phyloP scores from a whole-genome alignment of 35 echinoderm and acorn worm genomes.

The Chiridota heheva region DNA sequence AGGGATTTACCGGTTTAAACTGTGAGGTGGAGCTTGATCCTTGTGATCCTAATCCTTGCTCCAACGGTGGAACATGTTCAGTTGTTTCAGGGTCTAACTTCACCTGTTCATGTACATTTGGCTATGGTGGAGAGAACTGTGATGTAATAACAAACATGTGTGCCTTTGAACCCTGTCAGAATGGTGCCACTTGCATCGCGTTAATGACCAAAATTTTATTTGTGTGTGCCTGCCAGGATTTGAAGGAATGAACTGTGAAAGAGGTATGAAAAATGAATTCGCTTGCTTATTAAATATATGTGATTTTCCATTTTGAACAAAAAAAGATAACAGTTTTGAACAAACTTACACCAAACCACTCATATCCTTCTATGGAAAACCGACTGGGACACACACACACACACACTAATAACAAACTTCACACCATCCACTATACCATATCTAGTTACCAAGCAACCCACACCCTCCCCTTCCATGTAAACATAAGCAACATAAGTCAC shows the following conservation, averaged over 20 bases:
- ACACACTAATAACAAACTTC: no score
- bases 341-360: no score
- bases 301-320: no score
- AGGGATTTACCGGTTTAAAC: not conserved
- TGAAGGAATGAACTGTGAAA: constrained; percentile 15
- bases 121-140: constrained; percentile 15
- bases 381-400: no score
- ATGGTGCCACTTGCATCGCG: constrained; percentile 35
- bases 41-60: constrained; percentile 13
- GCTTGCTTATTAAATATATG: not conserved
- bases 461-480: no score
- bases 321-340: no score
- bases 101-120: constrained; percentile 13
- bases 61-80: constrained; percentile 35
- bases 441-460: no score
- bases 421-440: no score
- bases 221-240: constrained; percentile 5
- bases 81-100: not conserved
- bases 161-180: constrained; percentile 33
- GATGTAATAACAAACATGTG: constrained; percentile 9
- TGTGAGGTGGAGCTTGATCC: constrained; percentile 16
- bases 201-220: no score
- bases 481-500: no score
- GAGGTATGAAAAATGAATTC: not conserved
- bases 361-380: no score